These are phyloP conservation scores for Philypnodon macrostomus DNA, from an alignment of 2,797 vertebrate species.

Conservation along the genomic window DNA sequence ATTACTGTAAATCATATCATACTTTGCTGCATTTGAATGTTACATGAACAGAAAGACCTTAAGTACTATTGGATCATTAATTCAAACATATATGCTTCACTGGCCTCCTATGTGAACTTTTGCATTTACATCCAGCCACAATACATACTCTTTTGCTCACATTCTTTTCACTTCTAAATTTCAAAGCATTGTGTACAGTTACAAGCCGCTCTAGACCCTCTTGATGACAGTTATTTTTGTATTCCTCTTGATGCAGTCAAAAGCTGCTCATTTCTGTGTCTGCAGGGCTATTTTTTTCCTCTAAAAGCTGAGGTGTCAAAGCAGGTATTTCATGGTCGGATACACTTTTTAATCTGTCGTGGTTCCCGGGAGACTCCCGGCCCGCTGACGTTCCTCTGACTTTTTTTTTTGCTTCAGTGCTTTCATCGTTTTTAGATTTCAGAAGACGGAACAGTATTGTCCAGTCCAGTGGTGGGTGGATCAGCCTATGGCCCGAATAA, in stretches of 20 bases:
- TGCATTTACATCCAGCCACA: too few species aligned
- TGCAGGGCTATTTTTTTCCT: slow-evolving; percentile 47
- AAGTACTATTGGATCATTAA: too few species aligned
- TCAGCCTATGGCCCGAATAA: too few species aligned
- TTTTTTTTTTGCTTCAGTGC: slow-evolving; percentile 15
- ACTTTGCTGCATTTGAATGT: too few species aligned
- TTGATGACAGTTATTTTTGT: slow-evolving; percentile 17
- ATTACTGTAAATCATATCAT: too few species aligned
- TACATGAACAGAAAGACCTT: too few species aligned
- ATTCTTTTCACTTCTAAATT: slow-evolving; percentile 4
- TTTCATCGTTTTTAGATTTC: slow-evolving; percentile 14
- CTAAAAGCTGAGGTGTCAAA: slow-evolving; percentile 64
- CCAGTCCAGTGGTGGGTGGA: too few species aligned
- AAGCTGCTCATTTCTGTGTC: slow-evolving; percentile 46
- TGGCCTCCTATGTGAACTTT: too few species aligned
- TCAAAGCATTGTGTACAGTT: slow-evolving; percentile 20
- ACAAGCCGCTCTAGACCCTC: slow-evolving; percentile 15
- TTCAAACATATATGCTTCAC: too few species aligned
- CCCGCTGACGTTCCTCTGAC: slow-evolving; percentile 45
- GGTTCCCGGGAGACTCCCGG: slow-evolving; percentile 42
- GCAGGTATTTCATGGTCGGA: slow-evolving; percentile 68
- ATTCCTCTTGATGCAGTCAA: slow-evolving; percentile 28
- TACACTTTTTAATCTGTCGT: slow-evolving; percentile 68
- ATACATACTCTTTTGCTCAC: too few species aligned
- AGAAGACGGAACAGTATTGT: slow-evolving; percentile 18